Conservation (phyloP, 2,113 vertebrate genomes). For the Trichomycterus rosablanca region DNA sequence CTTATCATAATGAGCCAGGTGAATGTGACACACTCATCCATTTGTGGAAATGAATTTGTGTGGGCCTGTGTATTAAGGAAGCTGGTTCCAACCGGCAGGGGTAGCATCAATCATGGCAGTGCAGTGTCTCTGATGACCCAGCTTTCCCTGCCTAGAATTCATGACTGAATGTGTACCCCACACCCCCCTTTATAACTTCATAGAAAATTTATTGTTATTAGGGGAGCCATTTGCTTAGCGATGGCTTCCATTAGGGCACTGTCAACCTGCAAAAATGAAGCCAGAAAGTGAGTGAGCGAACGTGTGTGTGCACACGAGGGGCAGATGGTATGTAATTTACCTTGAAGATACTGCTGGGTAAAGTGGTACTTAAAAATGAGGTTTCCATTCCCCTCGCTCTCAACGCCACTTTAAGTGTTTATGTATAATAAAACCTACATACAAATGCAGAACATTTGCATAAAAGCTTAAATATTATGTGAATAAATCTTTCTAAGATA, state of each 20-base stretch:
- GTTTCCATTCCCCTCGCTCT: no score
- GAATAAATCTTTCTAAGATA: no score
- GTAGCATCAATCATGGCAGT: constrained; percentile 87
- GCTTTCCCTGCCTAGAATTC: constrained; percentile 98
- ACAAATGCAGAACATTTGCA: no score
- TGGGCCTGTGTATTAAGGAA: constrained; percentile 34
- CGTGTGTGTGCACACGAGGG: constrained; percentile 89
- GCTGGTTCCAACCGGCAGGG: constrained; percentile 72
- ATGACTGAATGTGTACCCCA: constrained; percentile 71
- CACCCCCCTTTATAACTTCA: no score
- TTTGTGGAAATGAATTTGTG: constrained; percentile 69
- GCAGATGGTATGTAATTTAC: constrained; percentile 98
- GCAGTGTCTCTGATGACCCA: constrained; percentile 90
- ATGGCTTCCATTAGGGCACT: constrained; percentile 99
- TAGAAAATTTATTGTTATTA: constrained; percentile 99
- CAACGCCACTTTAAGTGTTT: no score
- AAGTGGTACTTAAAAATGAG: constrained; percentile 58
- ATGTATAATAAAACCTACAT: no score
- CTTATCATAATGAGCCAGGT: constrained; percentile 87
- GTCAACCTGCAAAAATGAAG: constrained; percentile 93
- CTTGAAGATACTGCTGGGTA: constrained; percentile 83
- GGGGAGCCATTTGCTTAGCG: constrained; percentile 99
- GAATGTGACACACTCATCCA: constrained; percentile 79
- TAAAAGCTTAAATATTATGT: no score
- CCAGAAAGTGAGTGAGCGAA: constrained; percentile 47